phyloP scores from a whole-genome alignment of 2,797 vertebrate genomes.

The Schizopygopsis pylzovi region DNA sequence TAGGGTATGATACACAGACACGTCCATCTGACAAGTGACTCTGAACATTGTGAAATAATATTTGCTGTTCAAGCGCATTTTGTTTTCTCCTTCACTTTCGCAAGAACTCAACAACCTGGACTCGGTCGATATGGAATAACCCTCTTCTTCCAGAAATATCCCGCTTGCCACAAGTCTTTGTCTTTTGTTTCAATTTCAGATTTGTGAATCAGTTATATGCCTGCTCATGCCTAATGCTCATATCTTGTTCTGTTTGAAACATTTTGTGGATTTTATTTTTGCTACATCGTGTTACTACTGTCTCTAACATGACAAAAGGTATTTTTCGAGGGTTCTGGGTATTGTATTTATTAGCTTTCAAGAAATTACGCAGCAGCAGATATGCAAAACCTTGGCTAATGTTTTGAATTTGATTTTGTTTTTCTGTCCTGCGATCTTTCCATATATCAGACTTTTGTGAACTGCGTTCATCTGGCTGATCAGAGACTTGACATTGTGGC shows the following conservation, averaged over 20 bases:
- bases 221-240: constrained; percentile 39
- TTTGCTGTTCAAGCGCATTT: constrained; percentile 46
- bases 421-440: constrained; percentile 16
- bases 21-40: constrained; percentile 29
- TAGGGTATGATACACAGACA: constrained; percentile 54
- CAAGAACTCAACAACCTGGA: constrained; percentile 42
- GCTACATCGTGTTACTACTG: constrained; percentile 65
- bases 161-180: constrained; percentile 51
- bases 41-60: constrained; percentile 29
- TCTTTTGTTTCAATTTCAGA: constrained; percentile 59
- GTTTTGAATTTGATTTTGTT: constrained; percentile 5
- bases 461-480: neutral
- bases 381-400: constrained; percentile 7
- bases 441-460: constrained; percentile 25
- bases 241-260: constrained; percentile 57
- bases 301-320: constrained; percentile 63
- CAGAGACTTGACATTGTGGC: constrained; percentile 3
- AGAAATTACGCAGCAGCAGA: constrained; percentile 42
- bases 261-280: constrained; percentile 37
- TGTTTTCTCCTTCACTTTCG: constrained; percentile 6
- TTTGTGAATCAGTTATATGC: constrained; percentile 62
- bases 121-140: constrained; percentile 54
- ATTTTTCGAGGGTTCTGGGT: constrained; percentile 50
- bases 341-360: constrained; percentile 75
- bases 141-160: constrained; percentile 55